Base-by-base conservation (phyloP, 2,888 invertebrate species). In the Galerucella pusilla region DNA sequence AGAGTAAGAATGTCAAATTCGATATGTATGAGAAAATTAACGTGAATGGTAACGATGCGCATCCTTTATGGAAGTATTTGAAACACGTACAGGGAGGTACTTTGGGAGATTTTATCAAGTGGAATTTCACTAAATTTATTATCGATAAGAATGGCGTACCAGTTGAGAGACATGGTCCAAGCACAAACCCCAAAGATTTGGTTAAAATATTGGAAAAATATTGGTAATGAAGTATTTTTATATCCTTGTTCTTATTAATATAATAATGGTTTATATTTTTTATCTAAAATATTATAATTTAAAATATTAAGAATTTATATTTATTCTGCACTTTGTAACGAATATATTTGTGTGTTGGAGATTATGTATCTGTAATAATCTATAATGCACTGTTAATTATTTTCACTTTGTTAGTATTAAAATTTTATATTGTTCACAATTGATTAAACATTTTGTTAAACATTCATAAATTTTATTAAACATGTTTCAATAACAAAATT, bases 111-210 rank as follows among this genome's bases (percentile, higher is more conserved):
- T 91, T 91, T 78, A 94, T 96, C 81, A 96, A 96, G 85, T 97
- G 96, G 96, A 96, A 96, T 87, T 96, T 95, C 85, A 92, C 94
- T 3, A 96, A 96, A 87, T 96, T 96, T 86, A 89, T 96, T 54
- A 89, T 96, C 16, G 92, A 95, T 84, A 92, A 90, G 82, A 87
- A 93, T 73, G 95, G 95, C 0, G 87, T 90, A 20, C 93, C 93
- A 0, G 92, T 93, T 6, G 91, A 91, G 80, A 88, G 93, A 75
- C 91, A 91, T 77, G 91, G 90, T 0, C 92, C 93, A 7, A 86
- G 80, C 75, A 86, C 85, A 20, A 86, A 84, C 78, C 87, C 87
- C n/a, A 86, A 86, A 69, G 85, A 85, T 73, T 78, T 87, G 73
- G 84, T 86, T 5, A 84, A 84, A 71, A 81, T 80, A 63, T 79